Conservation (phyloP, 1,140 invertebrate species). For the Episyrphus balteatus region DNA sequence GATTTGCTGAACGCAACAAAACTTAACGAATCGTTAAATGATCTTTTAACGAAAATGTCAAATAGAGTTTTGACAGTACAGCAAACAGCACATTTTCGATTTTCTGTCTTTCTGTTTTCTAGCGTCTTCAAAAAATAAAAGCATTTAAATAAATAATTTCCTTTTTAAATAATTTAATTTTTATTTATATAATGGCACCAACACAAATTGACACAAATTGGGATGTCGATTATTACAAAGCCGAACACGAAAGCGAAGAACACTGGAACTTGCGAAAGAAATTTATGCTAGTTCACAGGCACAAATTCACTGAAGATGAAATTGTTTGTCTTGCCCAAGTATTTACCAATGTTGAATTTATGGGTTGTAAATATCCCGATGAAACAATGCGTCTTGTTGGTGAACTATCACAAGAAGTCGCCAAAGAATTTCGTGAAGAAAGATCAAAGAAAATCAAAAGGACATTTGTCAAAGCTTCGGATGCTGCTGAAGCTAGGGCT, state of each 20-base stretch:
- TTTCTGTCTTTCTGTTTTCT: no score
- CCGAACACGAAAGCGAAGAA: slow-evolving; percentile 65
- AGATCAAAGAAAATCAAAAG: slow-evolving; percentile 56
- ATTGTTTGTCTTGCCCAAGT: slow-evolving; percentile 72
- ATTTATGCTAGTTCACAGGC: slow-evolving; percentile 63
- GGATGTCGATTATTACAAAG: slow-evolving; percentile 54
- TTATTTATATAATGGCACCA: no score
- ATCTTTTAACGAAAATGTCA: no score
- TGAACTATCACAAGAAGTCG: slow-evolving; percentile 59
- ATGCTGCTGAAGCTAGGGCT: slow-evolving; percentile 60
- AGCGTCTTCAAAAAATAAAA: no score
- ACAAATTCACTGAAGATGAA: slow-evolving; percentile 58
- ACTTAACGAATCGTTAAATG: no score
- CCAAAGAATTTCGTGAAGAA: slow-evolving; percentile 52
- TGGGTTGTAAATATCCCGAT: slow-evolving; percentile 74
- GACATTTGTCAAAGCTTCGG: slow-evolving; percentile 66
- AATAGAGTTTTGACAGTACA: no score
- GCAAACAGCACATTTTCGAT: no score
- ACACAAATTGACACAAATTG: slow-evolving; percentile 35
- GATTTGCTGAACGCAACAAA: no score
- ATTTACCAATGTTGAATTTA: slow-evolving; percentile 70
- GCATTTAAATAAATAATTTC: no score
- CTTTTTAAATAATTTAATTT: no score
- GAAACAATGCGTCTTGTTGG: slow-evolving; percentile 67
- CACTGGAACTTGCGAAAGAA: slow-evolving; percentile 67